Evolutionary conservation across 2,113 vertebrate genomes (phyloP), one percentile per base, ranked within the genome.

Genomic region (Rhagologus leucostigma): DNA sequence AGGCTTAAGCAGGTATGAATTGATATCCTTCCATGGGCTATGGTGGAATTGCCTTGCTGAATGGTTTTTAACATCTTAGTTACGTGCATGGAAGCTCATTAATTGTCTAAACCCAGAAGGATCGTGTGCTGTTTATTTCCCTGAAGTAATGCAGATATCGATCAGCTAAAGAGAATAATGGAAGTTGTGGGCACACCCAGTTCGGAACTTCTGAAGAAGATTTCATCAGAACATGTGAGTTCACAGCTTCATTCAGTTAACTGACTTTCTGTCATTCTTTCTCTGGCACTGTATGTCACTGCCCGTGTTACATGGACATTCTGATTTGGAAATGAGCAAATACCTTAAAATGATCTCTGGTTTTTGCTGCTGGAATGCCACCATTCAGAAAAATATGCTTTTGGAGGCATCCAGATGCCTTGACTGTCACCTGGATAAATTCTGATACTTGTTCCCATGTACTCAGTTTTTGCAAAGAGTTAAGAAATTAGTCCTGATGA

Each of bases 101-200:
- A 63, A 62, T 55, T 59, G 26, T 93, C 80, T 78, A 87, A 79
- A 79, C 26, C 49, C 32, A 64, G 60, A 60, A 57, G 68, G 42
- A 42, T 32, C 4, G 0, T 57, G 18, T 80, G 73, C 55, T 77
- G 17, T 78, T 93, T 81, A 89, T 90, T 96, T 98, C 97, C 97
- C 98, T 98, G 96, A 98, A 97, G 96, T 79, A n/a, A 47, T 32
- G 23, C 81, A 99, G 99, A 99, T 98, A 99, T 99, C 0, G 99
- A 99, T 97, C 99, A 99, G 65, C 97, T 99, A 82, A 99, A 99
- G 96, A 98, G 99, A 96, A 99, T 99, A 98, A 99, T 99, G 99
- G 99, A 99, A 96, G 98, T 99, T 84, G 99, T 99, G 75, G 99
- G 99, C 67, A 99, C 99, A 4, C 99, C 99, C 19, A 99, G 98